Base-by-base conservation (phyloP, 2,113 vertebrate species). In the Thalassarche chlororhynchos region DNA sequence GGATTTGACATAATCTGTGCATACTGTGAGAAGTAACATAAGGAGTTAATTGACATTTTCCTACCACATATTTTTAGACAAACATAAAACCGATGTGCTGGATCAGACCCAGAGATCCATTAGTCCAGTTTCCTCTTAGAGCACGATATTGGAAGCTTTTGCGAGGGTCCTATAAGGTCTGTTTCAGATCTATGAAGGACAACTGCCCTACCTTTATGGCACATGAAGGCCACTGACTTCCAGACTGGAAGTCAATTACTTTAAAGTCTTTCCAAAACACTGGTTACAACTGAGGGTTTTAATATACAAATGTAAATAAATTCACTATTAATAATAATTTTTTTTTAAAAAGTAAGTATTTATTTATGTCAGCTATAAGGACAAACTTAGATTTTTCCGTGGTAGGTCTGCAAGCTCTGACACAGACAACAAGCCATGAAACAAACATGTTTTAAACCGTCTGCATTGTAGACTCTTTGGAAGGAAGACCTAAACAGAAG, bases 41-140 rank as follows among this genome's bases (percentile, higher is more conserved):
- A 93, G 84, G 78, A 94, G 84, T 95, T 94, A 96, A 91, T 54
- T 80, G 75, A 89, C 78, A 64, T 85, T 83, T 90, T 66, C 75
- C 95, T 85, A 94, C 58, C 51, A 85, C 62, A 6, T 89, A 94
- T 87, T 94, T 96, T 90, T 40, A 85, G 66, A 95, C 71, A 90
- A 92, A 90, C 77, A 85, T 58, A 91, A 89, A 95, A 70, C 66
- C 0, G 5, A 83, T 72, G 87, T 70, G 58, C 82, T 93, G 84
- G 93, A 96, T 79, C 54, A 94, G 70, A 90, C 84, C 74, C 91
- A 96, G 91, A 91, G 62, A 85, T 88, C 78, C 78, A 96, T 96
- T 90, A 96, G 93, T 49, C 66, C 80, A 79, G 85, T 40, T 89
- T 96, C 93, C 93, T 95, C 70, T 87, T 19, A 58, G 36, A 79